These are phyloP conservation scores for Crypturellus tataupa DNA, from an alignment of 2,797 vertebrate genomes.

Conservation along the genomic window DNA sequence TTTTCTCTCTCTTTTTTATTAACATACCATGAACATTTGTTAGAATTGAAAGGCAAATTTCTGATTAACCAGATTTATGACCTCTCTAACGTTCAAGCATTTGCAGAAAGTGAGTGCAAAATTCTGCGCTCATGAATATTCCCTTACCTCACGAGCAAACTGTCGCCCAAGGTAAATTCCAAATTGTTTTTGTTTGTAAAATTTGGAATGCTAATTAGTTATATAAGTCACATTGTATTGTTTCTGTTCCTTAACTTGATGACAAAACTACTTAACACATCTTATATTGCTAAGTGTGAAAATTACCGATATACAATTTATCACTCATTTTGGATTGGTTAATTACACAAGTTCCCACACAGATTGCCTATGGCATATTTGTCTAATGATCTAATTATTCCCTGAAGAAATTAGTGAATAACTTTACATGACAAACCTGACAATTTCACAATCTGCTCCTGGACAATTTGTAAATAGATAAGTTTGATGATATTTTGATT, in stretches of 20 bases:
- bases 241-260: slow-evolving; percentile 75
- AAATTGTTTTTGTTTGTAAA: slow-evolving; percentile 77
- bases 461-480: slow-evolving; percentile 78
- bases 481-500: slow-evolving; percentile 77
- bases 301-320: slow-evolving; percentile 77
- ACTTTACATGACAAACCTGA: slow-evolving; percentile 78
- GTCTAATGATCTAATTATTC: slow-evolving; percentile 77
- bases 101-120: slow-evolving; percentile 74
- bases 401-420: slow-evolving; percentile 78
- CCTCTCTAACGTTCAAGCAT: slow-evolving; percentile 74
- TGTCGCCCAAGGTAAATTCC: slow-evolving; percentile 71
- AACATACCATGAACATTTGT: slow-evolving; percentile 77
- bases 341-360: slow-evolving; percentile 77
- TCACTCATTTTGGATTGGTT: slow-evolving; percentile 78
- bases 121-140: slow-evolving; percentile 76
- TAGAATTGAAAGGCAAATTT: slow-evolving; percentile 76
- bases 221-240: slow-evolving; percentile 75
- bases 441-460: slow-evolving; percentile 78
- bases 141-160: slow-evolving; percentile 74
- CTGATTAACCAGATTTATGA: slow-evolving; percentile 77
- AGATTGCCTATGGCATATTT: slow-evolving; percentile 78
- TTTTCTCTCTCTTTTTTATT: slow-evolving; percentile 7
- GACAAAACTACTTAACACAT: slow-evolving; percentile 76
- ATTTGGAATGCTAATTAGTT: slow-evolving; percentile 74
- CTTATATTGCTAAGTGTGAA: slow-evolving; percentile 78